Base-by-base conservation (phyloP, 2,888 invertebrate genomes). In the Siphlonurus alternatus region DNA sequence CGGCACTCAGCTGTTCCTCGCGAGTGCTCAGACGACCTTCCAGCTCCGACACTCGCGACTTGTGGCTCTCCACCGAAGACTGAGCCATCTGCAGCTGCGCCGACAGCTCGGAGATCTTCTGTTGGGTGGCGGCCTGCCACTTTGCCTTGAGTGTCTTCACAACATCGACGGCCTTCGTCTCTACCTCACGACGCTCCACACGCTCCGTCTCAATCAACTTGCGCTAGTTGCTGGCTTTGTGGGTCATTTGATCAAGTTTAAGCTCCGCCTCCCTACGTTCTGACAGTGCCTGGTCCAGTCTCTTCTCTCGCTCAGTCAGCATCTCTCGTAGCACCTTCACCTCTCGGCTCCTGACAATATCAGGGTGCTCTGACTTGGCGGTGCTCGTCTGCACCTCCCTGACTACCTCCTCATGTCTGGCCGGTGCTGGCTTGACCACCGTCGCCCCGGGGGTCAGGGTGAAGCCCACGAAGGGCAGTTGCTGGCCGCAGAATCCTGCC, bases 391-490 rank as follows among this genome's bases (percentile, higher is more conserved):
- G n/a, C n/a, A 10, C 7, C n/a, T 56, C n/a, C 20, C 20, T 3
- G 5, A 18, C 7, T 7, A 5, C 20, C 7, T 10, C 5, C 5
- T 5, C 20, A 7, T 20, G 5, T 7, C 5, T 18, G 7, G 56
- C 7, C 5, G n/a, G n/a, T 7, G 5, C 20, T 56, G 56, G 1
- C n/a, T n/a, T n/a, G n/a, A n/a, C n/a, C n/a, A n/a, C n/a, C 19
- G 23, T 7, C 19, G 38, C 23, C 5, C 53, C 51, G 20, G 61
- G 64, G 25, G 71, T 70, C 67, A 73, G 79, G 0, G 82, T 80
- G 68, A 81, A 80, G 69, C 90, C 92, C 64, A 92, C 79, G 73
- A 90, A 93, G 0, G 92, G 91, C 63, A 93, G 78, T 73, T 92
- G 83, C 68, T 84, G 78, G 68, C 91, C 81, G 71, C 84, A 81